Evolutionary conservation across 1,140 invertebrate genomes (phyloP).

Genomic region (Neodiprion fabricii): DNA sequence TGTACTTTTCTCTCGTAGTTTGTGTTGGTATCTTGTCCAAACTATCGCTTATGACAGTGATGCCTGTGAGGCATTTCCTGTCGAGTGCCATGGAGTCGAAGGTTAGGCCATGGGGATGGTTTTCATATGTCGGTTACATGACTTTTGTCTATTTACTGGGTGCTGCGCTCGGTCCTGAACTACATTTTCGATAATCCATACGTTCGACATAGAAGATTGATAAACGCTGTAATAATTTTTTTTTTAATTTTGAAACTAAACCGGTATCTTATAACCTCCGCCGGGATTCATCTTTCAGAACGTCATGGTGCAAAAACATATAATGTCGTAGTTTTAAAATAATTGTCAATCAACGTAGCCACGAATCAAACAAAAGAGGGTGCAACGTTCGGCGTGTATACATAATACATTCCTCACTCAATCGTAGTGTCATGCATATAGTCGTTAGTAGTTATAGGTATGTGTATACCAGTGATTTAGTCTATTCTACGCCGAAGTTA

Average conservation of each 20-base stretch:
- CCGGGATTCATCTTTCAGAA: neutral
- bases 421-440: too few species aligned
- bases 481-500: too few species aligned
- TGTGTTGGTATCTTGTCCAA: neutral
- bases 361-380: too few species aligned
- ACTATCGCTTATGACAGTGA: neutral
- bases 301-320: too few species aligned
- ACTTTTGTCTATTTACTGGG: neutral
- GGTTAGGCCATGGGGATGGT: neutral
- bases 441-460: too few species aligned
- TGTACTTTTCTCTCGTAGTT: neutral
- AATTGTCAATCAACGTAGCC: too few species aligned
- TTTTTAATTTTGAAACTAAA: neutral
- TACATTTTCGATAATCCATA: neutral
- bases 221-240: neutral
- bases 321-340: too few species aligned
- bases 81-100: neutral
- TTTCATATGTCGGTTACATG: neutral
- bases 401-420: too few species aligned
- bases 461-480: too few species aligned
- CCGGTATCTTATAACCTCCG: neutral
- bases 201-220: too few species aligned
- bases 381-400: too few species aligned
- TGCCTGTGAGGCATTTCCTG: neutral
- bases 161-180: too few species aligned